phyloP scores from a whole-genome alignment of 2,797 vertebrate genomes.

The Lithobates pipiens region DNA sequence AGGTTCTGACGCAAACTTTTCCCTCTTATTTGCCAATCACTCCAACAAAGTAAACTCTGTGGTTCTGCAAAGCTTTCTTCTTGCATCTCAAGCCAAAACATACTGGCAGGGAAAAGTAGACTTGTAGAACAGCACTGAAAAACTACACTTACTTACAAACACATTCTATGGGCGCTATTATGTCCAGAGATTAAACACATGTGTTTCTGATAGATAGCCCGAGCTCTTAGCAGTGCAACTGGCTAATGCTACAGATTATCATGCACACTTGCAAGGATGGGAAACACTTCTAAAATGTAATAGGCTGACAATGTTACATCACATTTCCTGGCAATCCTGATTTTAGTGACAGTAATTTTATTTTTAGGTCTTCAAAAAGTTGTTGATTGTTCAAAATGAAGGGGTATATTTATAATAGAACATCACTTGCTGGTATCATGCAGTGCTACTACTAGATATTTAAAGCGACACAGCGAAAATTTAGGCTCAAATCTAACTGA shows the following conservation, averaged over 20 bases:
- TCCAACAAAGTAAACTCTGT: slow-evolving; percentile 57
- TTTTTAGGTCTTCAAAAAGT: no score
- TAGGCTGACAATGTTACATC: background rate
- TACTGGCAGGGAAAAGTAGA: slow-evolving; percentile 48
- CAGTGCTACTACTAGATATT: no score
- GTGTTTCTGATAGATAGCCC: slow-evolving; percentile 41
- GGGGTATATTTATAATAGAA: no score
- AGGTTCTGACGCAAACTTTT: slow-evolving; percentile 57
- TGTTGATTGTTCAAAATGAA: no score
- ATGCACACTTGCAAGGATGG: slow-evolving; percentile 5
- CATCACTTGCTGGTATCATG: no score
- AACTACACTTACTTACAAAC: slow-evolving; percentile 35
- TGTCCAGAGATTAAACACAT: slow-evolving; percentile 55
- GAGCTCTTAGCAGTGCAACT: background rate
- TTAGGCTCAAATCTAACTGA: no score
- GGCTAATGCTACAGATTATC: background rate
- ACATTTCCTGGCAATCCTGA: background rate
- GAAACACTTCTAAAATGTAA: background rate
- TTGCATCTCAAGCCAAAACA: slow-evolving; percentile 56
- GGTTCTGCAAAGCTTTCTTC: slow-evolving; percentile 40
- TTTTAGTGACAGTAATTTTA: no score
- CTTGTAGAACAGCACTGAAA: slow-evolving; percentile 38
- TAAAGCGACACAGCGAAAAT: no score
- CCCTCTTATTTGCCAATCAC: slow-evolving; percentile 56
- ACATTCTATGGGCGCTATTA: slow-evolving; percentile 54